Evolutionary conservation across 2,797 vertebrate species (phyloP).

Genomic region (Chromobotia macracanthus): DNA sequence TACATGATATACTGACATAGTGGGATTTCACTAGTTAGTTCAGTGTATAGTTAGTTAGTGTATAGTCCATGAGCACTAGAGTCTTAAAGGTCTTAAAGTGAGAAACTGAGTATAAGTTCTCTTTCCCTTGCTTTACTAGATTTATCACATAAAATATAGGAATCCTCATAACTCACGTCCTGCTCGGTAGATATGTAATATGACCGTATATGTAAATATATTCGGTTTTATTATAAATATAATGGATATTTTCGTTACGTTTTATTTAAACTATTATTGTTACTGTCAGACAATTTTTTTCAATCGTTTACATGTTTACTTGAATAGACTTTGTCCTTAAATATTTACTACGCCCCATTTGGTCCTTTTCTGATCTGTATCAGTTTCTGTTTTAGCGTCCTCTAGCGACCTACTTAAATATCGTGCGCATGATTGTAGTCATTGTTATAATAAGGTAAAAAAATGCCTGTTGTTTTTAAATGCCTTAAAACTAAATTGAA

Average conservation of each 20-base stretch:
- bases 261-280: not conserved
- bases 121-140: conserved; percentile 3
- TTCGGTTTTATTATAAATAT: not conserved
- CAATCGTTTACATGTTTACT: not conserved
- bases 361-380: conserved; percentile 5
- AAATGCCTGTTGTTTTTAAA: not conserved
- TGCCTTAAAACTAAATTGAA: not conserved
- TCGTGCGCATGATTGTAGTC: not conserved
- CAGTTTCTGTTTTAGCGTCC: conserved; percentile 46
- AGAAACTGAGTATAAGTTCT: conserved; percentile 44
- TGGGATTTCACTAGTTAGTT: conserved; percentile 11
- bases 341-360: not conserved
- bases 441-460: not conserved
- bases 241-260: not conserved
- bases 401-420: conserved; percentile 45
- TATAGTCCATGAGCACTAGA: not conserved
- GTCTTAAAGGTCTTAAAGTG: conserved; percentile 32
- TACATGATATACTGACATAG: conserved; percentile 35
- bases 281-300: not conserved
- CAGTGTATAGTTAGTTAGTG: too few relatives aligned
- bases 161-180: not conserved
- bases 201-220: not conserved
- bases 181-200: not conserved
- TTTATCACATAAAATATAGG: not conserved
- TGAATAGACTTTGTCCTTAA: not conserved